A percentile compares a stretch with the other conserved stretches of the same genome.
phyloP scores from a whole-genome alignment of 2,113 vertebrate genomes.

The Xiphophorus maculatus region DNA sequence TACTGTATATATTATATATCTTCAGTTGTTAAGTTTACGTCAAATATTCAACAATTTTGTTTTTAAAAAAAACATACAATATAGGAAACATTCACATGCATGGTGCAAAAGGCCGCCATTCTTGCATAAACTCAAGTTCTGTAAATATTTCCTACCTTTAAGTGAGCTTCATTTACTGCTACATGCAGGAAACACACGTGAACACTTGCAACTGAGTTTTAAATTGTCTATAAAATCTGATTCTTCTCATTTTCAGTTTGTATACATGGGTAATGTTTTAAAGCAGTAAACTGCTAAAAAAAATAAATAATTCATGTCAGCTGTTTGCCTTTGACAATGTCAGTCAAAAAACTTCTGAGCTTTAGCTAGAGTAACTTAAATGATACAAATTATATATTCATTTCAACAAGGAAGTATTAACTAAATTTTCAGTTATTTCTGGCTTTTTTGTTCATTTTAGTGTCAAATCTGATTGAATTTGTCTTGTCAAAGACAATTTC shows the following conservation, averaged over 20 bases:
- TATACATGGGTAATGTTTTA: conserved; percentile 57
- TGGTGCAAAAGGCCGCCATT: conserved; percentile 33
- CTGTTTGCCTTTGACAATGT: neutral
- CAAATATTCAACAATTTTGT: conserved; percentile 25
- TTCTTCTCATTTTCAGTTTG: conserved; percentile 58
- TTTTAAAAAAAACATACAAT: conserved; percentile 14
- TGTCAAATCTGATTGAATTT: too few relatives aligned
- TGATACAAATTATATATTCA: too few relatives aligned
- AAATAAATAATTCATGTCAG: neutral
- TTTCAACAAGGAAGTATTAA: too few relatives aligned
- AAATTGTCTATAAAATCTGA: conserved; percentile 79
- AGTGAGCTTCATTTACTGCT: conserved; percentile 54
- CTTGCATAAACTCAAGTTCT: conserved; percentile 27
- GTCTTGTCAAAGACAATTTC: too few relatives aligned
- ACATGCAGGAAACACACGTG: conserved; percentile 77
- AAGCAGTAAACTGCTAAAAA: conserved; percentile 27
- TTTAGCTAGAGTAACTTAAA: too few relatives aligned
- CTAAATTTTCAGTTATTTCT: too few relatives aligned
- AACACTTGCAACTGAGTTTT: conserved; percentile 67
- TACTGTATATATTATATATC: conserved; percentile 20
- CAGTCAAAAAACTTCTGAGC: too few relatives aligned
- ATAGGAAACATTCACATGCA: too few relatives aligned
- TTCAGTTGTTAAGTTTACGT: conserved; percentile 2
- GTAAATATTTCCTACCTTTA: conserved; percentile 44
- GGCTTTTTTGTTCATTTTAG: too few relatives aligned